Base-by-base conservation (phyloP, 1,140 invertebrate species). In the Leptinotarsa texana region DNA sequence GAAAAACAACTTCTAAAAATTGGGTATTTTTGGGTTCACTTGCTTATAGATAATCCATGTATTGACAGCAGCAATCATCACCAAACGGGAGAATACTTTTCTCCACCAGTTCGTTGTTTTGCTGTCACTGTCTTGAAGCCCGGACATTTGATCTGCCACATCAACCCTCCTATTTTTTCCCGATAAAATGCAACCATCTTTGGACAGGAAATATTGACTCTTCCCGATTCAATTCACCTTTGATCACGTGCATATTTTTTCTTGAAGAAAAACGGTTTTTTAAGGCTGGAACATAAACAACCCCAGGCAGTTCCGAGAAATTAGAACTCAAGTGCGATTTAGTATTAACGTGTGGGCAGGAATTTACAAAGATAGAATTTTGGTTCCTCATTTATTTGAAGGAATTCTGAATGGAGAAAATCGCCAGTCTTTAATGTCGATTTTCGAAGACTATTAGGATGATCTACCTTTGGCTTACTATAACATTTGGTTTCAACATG, bases 21-120 rank as follows among this genome's bases (percentile, higher is more conserved):
- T 33, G 8, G 27, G 27, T 33, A 8, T 33, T 6, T 33, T 33
- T 3, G 33, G 1, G 8, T 42, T 11, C 8, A 42, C 33, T 42
- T 42, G 8, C 8, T 33, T 33, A 33, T 11, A 33, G 33, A 8
- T 33, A 8, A 33, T 33, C 8, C 33, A 8, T 33, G 78, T 24
- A 68, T 79, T 77, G 22, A 78, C 76, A 6, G 69, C 75, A 74
- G 27, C 21, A 65, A 76, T 80, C 57, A 49, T 78, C 42, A 80
- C 51, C 15, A 73, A 74, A 17, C 18, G 69, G 68, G 75, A 82
- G 72, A 83, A 81, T 57, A 80, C 75, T 62, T 81, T 79, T 57
- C 81, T 79, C 77, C 81, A 82, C 78, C 81, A 82, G 74, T 83
- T 82, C 63, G 75, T 33, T 33, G 80, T 82, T 73, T 80, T 81